These are phyloP conservation scores for Dugesia japonica DNA, from an alignment of 2,888 invertebrate species.

Conservation along the genomic window DNA sequence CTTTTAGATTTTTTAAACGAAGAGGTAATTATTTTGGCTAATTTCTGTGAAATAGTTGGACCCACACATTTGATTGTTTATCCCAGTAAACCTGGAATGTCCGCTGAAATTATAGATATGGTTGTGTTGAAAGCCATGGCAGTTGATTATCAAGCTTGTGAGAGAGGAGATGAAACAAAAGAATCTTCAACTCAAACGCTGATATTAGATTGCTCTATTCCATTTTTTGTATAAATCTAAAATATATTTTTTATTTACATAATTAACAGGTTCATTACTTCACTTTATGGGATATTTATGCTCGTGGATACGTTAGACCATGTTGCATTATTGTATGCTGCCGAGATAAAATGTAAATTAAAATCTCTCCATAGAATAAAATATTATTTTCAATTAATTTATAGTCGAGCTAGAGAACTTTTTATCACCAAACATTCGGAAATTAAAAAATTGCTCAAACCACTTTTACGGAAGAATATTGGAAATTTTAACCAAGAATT, in stretches of 20 bases:
- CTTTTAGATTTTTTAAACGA: not conserved
- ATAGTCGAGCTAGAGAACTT: not conserved
- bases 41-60: not conserved
- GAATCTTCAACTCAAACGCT: not conserved
- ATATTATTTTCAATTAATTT: too few relatives aligned
- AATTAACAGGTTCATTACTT: not conserved
- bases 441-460: not conserved
- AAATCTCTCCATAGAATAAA: too few relatives aligned
- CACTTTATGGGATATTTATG: not conserved
- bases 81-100: not conserved
- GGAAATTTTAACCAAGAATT: too few relatives aligned
- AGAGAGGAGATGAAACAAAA: not conserved
- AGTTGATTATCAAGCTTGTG: not conserved
- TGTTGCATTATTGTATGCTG: slow-evolving; percentile 6
- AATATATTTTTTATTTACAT: too few relatives aligned
- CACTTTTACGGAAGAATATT: not conserved
- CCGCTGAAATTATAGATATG: not conserved
- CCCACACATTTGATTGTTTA: not conserved
- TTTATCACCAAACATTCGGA: not conserved
- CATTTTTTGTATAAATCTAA: not conserved
- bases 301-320: not conserved
- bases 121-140: not conserved
- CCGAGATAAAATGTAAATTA: not conserved
- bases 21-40: not conserved
- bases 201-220: not conserved